Evolutionary conservation across 1,140 invertebrate genomes (phyloP), one percentile per base, ranked within the genome.

Genomic region (Trigoniulus corallinus): DNA sequence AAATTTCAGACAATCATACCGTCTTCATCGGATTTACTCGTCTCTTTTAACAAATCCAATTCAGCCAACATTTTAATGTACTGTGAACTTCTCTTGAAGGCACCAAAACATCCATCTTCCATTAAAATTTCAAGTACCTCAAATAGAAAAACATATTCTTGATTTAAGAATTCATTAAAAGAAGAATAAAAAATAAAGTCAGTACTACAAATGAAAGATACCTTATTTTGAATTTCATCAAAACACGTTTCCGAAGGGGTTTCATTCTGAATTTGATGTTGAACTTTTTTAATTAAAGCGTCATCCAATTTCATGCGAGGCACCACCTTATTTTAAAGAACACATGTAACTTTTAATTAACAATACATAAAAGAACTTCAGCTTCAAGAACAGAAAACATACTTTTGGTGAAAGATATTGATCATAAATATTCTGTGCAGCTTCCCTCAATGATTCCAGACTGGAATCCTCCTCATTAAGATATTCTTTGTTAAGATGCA

Each of bases 321-420:
- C 18, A 76, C 72, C 20, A 77, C 75, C 73, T 78, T n/a, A n/a
- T n/a, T n/a, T 56, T 3, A 62, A 58, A 40, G 42, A 47, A 56
- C 4, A 21, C 4, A 4, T 7, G 7, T 12, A 44, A 44, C 18
- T 24, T 21, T 44, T 15, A 7, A 44, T 44, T 12, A 20, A 18
- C 42, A 44, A 44, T 44, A 7, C 4, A 21, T 44, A 24, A 24
- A 12, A 24, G 4, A 44, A 44, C 12, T 4, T 24, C 21, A 18
- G 18, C 12, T 12, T 39, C 18, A 3, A 20, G 56, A 51, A 13
- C 12, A 39, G 13, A 12, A 20, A 25, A 52, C 52, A 57, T 59
- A 76, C 76, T 66, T 82, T 83, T 51, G 84, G 81, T 42, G 81
- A 78, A 2, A 88, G 67, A 67, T 88, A 88, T 57, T 87, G 81